phyloP scores from a whole-genome alignment of 2,888 invertebrate genomes.

The Alloscopus bannaensis region DNA sequence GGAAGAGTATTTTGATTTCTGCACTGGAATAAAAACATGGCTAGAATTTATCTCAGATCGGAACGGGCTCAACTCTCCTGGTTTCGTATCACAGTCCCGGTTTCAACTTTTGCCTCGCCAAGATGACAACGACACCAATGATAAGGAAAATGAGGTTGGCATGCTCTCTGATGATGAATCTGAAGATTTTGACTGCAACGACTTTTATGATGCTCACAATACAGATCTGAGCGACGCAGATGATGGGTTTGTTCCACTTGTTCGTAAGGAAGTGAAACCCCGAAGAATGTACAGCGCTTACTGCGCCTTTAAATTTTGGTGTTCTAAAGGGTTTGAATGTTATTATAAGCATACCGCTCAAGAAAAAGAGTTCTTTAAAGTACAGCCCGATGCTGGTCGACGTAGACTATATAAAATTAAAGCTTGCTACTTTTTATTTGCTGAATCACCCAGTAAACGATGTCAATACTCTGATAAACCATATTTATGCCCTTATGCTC shows the following conservation, averaged over 20 bases:
- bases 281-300: slow-evolving; percentile 50
- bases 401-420: slow-evolving; percentile 59
- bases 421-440: slow-evolving; percentile 30
- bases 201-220: slow-evolving; percentile 44
- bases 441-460: too few relatives aligned
- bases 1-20: slow-evolving; percentile 26
- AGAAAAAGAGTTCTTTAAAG: slow-evolving; percentile 64
- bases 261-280: slow-evolving; percentile 33
- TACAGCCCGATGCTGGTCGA: slow-evolving; percentile 38
- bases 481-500: slow-evolving; percentile 64
- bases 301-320: slow-evolving; percentile 61
- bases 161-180: slow-evolving; percentile 39
- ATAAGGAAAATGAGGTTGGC: slow-evolving; percentile 9
- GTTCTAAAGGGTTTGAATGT: slow-evolving; percentile 53
- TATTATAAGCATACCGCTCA: slow-evolving; percentile 56
- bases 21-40: slow-evolving; percentile 37
- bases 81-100: slow-evolving; percentile 14
- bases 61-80: neutral
- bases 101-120: slow-evolving; percentile 25
- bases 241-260: slow-evolving; percentile 41
- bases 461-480: slow-evolving; percentile 35
- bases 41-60: slow-evolving; percentile 23
- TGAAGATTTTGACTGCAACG: slow-evolving; percentile 42
- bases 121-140: slow-evolving; percentile 19
- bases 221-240: slow-evolving; percentile 41